These are phyloP conservation scores for Drosophila mauritiana DNA, from an alignment of 1,140 invertebrate species.

Conservation along the genomic window DNA sequence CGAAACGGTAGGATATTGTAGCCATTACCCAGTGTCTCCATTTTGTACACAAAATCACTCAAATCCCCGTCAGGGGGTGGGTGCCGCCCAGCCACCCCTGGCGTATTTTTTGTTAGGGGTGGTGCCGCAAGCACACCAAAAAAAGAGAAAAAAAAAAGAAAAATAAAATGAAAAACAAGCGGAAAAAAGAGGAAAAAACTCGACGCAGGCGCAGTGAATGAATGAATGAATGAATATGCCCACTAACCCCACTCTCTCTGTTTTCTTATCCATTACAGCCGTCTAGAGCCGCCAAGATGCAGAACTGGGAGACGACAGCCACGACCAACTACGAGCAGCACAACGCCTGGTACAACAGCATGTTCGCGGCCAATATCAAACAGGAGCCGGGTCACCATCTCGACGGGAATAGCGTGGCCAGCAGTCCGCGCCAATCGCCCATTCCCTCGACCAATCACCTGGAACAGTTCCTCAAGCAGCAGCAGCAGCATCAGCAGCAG, in stretches of 20 bases:
- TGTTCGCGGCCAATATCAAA: constrained; percentile 78
- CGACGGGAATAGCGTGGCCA: constrained; percentile 57
- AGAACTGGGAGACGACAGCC: constrained; percentile 83
- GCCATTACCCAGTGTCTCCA: constrained; percentile 20
- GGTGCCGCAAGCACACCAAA: constrained; percentile 50
- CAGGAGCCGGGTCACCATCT: constrained; percentile 68
- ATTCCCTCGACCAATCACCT: constrained; percentile 57
- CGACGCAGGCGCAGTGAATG: constrained; percentile 64
- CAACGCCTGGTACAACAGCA: constrained; percentile 80
- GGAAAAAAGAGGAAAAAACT: constrained; percentile 50
- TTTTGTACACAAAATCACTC: constrained; percentile 70
- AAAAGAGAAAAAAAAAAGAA: constrained; percentile 26
- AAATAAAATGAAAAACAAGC: constrained; percentile 47
- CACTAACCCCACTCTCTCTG: constrained; percentile 28
- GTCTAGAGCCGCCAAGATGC: constrained; percentile 65
- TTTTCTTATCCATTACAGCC: constrained; percentile 39
- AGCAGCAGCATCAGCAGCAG: constrained; percentile 62
- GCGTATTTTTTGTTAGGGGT: constrained; percentile 60
- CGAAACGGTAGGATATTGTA: constrained; percentile 44
- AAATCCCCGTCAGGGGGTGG: constrained; percentile 31
- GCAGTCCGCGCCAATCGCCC: constrained; percentile 63
- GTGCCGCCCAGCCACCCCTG: constrained; percentile 34
- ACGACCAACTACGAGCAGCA: constrained; percentile 80
- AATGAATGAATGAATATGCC: constrained; percentile 9
- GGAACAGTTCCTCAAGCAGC: constrained; percentile 76